Percentiles rank a stretch among this genome's conserved stretches.
These are phyloP conservation scores for Apodemus speciosus DNA, from an alignment of 2,113 vertebrate genomes.

Conservation along the genomic window DNA sequence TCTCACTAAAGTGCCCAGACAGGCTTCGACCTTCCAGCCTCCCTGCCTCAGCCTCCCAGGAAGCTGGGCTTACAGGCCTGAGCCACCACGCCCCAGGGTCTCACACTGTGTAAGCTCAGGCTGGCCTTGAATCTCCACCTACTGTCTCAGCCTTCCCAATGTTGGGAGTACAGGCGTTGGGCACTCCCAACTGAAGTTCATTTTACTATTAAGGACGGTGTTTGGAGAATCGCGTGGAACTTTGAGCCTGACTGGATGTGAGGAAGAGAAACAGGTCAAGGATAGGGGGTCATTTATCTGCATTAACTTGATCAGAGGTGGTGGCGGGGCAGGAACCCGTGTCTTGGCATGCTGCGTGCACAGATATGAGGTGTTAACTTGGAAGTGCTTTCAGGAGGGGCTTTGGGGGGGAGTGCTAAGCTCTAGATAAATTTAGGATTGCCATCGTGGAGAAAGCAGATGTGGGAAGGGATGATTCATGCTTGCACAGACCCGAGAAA, in stretches of 20 bases:
- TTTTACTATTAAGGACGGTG: slow-evolving; percentile 9
- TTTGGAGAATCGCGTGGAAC: neutral
- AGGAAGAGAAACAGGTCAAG: neutral
- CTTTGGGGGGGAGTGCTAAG: neutral
- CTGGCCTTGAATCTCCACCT: too few relatives aligned
- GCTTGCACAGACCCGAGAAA: neutral
- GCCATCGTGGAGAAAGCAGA: neutral
- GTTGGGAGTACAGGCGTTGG: neutral
- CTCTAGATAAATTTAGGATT: slow-evolving; percentile 8
- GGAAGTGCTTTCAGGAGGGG: neutral
- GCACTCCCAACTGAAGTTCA: neutral
- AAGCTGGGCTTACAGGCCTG: neutral
- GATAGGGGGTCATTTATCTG: neutral
- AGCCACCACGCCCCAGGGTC: neutral
- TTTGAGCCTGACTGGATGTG: neutral
- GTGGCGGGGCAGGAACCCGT: neutral
- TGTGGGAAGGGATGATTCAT: neutral
- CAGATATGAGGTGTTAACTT: neutral
- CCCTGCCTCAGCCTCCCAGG: neutral
- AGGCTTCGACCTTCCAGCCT: neutral
- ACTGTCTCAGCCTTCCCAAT: neutral
- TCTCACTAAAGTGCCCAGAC: neutral
- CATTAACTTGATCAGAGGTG: neutral
- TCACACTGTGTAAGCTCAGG: neutral
- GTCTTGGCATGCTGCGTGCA: neutral